Conservation (phyloP, 2,888 invertebrate species). For the Andrena marginata region DNA sequence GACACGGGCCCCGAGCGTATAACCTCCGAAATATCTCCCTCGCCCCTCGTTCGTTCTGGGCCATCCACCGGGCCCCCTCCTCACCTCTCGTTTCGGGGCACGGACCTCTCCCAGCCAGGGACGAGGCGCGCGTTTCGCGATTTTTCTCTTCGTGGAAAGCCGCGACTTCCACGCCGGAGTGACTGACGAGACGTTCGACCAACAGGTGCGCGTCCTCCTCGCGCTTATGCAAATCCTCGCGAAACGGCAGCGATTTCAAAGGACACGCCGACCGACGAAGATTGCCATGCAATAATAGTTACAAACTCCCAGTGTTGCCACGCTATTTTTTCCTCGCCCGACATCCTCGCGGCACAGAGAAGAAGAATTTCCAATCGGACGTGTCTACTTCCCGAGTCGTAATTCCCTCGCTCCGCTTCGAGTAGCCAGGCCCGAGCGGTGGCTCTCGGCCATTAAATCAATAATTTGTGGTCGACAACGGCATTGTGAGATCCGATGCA, state of each 20-base stretch:
- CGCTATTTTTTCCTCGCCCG: conserved; percentile 2
- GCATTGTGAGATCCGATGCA: conserved; percentile 84
- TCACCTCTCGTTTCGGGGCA: not conserved
- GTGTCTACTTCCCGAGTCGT: conserved; percentile 66
- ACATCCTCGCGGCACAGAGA: conserved; percentile 3
- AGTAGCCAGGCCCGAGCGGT: conserved; percentile 42
- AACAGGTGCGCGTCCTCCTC: conserved; percentile 37
- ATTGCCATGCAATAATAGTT: conserved; percentile 30
- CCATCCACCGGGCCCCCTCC: conserved; percentile 1
- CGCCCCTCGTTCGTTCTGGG: conserved; percentile 36
- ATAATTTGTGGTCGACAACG: conserved; percentile 85
- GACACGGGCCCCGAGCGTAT: conserved; percentile 68
- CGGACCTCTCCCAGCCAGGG: not conserved
- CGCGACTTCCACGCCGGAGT: not conserved
- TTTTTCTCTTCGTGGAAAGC: not conserved
- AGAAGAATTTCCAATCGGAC: conserved; percentile 62
- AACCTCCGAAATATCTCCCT: conserved; percentile 77
- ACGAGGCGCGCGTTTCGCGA: not conserved
- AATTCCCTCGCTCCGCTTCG: conserved; percentile 63
- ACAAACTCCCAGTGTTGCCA: conserved; percentile 47
- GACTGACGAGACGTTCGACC: not conserved
- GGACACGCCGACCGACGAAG: conserved; percentile 9
- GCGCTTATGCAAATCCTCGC: conserved; percentile 16
- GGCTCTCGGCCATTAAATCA: conserved; percentile 81
- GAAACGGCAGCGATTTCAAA: conserved; percentile 32